A percentile compares a stretch with the other conserved stretches of the same genome.
Conservation (phyloP, 1,140 invertebrate genomes). For the Homarus americanus region DNA sequence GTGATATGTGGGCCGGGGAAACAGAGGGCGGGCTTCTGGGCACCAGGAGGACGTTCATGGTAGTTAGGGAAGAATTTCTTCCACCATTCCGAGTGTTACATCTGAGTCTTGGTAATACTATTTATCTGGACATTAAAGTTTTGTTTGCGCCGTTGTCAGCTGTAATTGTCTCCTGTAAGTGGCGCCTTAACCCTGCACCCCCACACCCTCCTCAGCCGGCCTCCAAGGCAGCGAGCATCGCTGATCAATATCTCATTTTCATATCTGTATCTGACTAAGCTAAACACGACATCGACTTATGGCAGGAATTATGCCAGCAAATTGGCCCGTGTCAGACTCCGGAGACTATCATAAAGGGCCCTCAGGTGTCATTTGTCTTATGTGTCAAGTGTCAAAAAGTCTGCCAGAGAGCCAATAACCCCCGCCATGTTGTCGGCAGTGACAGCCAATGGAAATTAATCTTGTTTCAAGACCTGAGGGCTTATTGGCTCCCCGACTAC, state of each 20-base stretch:
- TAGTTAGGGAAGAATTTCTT: too few relatives aligned
- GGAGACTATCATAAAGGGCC: background rate
- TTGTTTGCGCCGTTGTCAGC: too few relatives aligned
- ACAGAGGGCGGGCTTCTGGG: too few relatives aligned
- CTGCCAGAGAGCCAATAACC: background rate
- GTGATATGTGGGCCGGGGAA: too few relatives aligned
- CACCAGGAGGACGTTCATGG: too few relatives aligned
- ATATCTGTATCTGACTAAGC: conserved; percentile 1
- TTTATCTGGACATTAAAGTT: too few relatives aligned
- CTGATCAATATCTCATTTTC: conserved; percentile 3
- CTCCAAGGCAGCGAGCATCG: background rate
- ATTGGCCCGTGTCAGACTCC: background rate
- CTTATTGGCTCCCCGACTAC: background rate
- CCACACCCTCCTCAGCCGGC: background rate
- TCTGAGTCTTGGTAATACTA: too few relatives aligned
- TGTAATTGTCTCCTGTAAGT: too few relatives aligned
- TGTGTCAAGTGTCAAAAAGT: background rate
- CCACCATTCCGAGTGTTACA: too few relatives aligned
- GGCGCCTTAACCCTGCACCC: too few relatives aligned
- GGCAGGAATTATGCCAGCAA: background rate
- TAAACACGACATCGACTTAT: background rate
- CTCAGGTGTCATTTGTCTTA: background rate
- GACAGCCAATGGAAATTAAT: background rate
- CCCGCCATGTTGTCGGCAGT: background rate
- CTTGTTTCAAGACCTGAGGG: background rate